Base-by-base conservation (phyloP, 2,888 invertebrate species). In the Drosophila multiciliata region DNA sequence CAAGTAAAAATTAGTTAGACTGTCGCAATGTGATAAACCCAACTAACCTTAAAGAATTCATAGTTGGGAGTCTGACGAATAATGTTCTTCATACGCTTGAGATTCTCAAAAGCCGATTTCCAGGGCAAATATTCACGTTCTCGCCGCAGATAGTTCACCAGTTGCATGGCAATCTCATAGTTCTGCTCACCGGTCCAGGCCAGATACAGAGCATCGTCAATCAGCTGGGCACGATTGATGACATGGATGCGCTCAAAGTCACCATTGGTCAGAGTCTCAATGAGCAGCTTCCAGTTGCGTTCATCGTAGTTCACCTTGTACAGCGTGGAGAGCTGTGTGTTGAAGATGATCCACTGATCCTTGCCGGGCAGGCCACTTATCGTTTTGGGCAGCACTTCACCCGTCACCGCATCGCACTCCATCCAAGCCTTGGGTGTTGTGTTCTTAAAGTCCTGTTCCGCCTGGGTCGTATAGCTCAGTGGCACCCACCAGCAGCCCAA, bases 281-380 rank as follows among this genome's bases (percentile, higher is more conserved):
- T 92, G 15, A 97, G 92, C 64, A 96, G 92, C 42, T 94, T 93
- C 97, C 97, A 97, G 92, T 97, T 97, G 60, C 94, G 93, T 4
- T 93, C 89, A 91, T 97, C 97, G 91, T 97, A 97, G 93, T 96
- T 97, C 52, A 97, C 95, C 71, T 96, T 95, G 93, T 96, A 97
- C 0, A 95, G 93, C 0, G 95, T 95, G 29, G 96, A 94, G 93
- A 97, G 94, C 82, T 97, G 95, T 0, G 95, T 92, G 87, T 97
- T 97, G 91, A 97, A 95, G 36, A 97, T 93, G 29, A 96, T 91
- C 96, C 96, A 97, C 69, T 95, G 94, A 29, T 94, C 92, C 0
- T 92, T 75, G 0, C 82, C 90, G 0, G 95, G 93, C 59, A 94
- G 93, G 89, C 90, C 87, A 8, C 82, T 78, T 8, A 93, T 80